phyloP scores from a whole-genome alignment of 2,888 invertebrate genomes.

The Apoda limacodes region DNA sequence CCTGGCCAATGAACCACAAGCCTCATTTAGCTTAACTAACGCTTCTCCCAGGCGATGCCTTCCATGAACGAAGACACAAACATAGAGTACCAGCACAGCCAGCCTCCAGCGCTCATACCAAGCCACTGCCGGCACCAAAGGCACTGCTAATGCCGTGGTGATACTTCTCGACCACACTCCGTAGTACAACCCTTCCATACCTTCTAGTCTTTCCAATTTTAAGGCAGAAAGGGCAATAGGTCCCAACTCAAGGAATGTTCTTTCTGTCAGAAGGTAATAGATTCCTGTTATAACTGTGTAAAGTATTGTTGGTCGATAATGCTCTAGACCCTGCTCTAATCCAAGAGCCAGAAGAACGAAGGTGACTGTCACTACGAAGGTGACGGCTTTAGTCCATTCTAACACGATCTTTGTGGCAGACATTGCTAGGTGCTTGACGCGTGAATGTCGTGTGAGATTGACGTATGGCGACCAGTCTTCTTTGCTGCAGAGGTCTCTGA shows the following conservation, averaged over 20 bases:
- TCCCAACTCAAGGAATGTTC: slow-evolving; percentile 76
- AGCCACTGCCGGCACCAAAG: slow-evolving; percentile 68
- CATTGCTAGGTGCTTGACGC: slow-evolving; percentile 83
- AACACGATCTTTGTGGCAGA: slow-evolving; percentile 83
- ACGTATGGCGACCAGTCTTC: slow-evolving; percentile 84
- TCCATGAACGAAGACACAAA: slow-evolving; percentile 75
- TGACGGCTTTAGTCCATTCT: slow-evolving; percentile 86
- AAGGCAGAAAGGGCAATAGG: slow-evolving; percentile 68
- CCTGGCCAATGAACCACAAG: slow-evolving; percentile 71
- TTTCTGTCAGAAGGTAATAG: slow-evolving; percentile 80
- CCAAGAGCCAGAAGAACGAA: slow-evolving; percentile 81
- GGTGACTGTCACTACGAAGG: slow-evolving; percentile 81
- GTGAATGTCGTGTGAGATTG: slow-evolving; percentile 77
- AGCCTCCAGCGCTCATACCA: slow-evolving; percentile 70
- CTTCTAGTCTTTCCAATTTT: slow-evolving; percentile 74
- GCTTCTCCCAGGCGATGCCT: slow-evolving; percentile 73
- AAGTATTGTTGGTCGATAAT: slow-evolving; percentile 76
- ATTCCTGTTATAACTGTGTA: slow-evolving; percentile 76
- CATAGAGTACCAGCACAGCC: slow-evolving; percentile 69
- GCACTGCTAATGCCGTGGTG: slow-evolving; percentile 67
- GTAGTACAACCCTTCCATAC: slow-evolving; percentile 77
- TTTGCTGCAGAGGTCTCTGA: slow-evolving; percentile 78
- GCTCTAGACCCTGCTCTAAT: slow-evolving; percentile 79
- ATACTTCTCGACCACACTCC: slow-evolving; percentile 73
- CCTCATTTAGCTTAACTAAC: slow-evolving; percentile 64